phyloP scores from a whole-genome alignment of 2,888 invertebrate genomes.

The Melipona beecheii region DNA sequence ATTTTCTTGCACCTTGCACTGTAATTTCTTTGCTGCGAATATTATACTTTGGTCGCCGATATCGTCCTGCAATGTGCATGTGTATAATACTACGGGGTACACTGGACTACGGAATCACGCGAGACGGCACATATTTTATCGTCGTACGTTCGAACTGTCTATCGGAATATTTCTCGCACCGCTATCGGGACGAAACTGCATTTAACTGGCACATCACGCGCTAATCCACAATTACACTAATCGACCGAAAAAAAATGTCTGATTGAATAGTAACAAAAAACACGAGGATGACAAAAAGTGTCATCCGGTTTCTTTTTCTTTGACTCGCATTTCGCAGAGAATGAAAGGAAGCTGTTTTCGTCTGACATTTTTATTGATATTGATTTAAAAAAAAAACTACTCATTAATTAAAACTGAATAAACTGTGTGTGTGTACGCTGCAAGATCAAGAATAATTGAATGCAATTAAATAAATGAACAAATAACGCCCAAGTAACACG shows the following conservation, averaged over 20 bases:
- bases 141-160: background rate
- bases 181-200: constrained; percentile 24
- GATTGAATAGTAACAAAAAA: background rate
- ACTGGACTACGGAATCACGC: constrained; percentile 20
- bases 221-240: constrained; percentile 31
- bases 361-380: background rate
- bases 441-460: background rate
- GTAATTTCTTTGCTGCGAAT: too few relatives aligned
- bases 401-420: background rate
- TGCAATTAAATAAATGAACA: constrained; percentile 10
- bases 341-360: background rate
- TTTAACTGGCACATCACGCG: constrained; percentile 22
- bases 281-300: background rate
- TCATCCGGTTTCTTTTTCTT: background rate
- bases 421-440: too few relatives aligned
- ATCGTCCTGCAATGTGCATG: background rate
- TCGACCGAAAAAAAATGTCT: constrained; percentile 12
- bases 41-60: too few relatives aligned
- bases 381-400: background rate
- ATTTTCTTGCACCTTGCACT: too few relatives aligned
- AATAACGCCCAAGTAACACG: background rate
- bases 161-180: constrained; percentile 35
- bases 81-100: background rate
- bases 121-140: constrained; percentile 33
- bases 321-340: background rate